phyloP scores from a whole-genome alignment of 1,140 invertebrate species.

The Polypedilum pembai region DNA sequence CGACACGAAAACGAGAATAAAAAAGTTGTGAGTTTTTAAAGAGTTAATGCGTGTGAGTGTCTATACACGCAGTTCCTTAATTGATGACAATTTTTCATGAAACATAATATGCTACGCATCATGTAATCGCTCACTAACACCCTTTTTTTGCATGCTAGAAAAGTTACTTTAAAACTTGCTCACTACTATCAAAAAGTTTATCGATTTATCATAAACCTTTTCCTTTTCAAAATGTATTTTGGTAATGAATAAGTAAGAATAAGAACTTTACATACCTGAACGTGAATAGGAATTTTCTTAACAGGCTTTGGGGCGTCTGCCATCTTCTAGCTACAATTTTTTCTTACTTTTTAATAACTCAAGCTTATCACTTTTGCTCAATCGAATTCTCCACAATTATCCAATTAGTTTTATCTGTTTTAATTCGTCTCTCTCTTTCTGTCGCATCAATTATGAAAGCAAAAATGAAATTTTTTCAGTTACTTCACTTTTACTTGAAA shows the following conservation, averaged over 20 bases:
- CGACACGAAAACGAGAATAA: background rate
- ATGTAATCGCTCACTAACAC: background rate
- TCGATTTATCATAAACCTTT: background rate
- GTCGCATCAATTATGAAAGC: background rate
- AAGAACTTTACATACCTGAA: conserved; percentile 61
- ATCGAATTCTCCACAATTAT: background rate
- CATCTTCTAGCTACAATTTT: conserved; percentile 3
- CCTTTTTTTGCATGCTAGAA: background rate
- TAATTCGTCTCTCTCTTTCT: too few relatives aligned
- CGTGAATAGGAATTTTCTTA: conserved; percentile 89
- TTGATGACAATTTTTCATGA: background rate
- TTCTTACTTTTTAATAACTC: background rate
- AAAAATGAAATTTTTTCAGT: background rate
- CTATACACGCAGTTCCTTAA: background rate
- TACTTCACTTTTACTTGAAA: background rate
- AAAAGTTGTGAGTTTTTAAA: too few relatives aligned
- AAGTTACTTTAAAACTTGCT: background rate
- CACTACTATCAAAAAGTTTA: background rate
- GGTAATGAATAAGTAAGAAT: conserved; percentile 22
- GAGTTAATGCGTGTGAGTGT: background rate
- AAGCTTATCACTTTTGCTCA: background rate
- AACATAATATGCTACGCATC: background rate
- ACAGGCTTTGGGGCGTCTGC: conserved; percentile 50
- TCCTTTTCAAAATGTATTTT: background rate
- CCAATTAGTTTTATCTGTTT: background rate